Evolutionary conservation across 30 jellyfish, hydroid and myxozoan genomes (phyloP), one percentile per base, ranked within the genome.

Genomic region (Nemopilema nomurai): DNA sequence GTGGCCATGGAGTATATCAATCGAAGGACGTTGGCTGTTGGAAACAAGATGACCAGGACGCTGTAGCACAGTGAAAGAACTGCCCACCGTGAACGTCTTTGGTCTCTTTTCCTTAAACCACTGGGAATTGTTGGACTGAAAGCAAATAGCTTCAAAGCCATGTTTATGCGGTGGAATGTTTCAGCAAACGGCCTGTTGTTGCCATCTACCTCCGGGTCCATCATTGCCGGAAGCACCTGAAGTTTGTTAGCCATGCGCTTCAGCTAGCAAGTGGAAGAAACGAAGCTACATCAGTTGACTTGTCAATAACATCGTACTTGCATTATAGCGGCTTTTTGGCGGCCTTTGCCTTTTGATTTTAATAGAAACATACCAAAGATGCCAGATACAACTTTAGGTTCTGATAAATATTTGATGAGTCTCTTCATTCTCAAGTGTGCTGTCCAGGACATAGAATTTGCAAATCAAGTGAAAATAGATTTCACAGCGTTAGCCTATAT

Each of bases 141-240:
- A 30, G 69, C 83, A 4, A 31, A n/a, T 18, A 73, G 16, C 83
- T 73, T 73, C 83, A 73, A n/a, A 19, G 57, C 57, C 9, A 13
- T 41, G 57, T 3, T 3, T 41, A 41, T 41, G 57, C 57, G 57
- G 9, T 41, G 57, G 57, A 41, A 41, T 3, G 57, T 41, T 41
- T 41, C 57, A 41, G 13, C 6, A 41, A 41, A 3, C 13, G 57
- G 6, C 57, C 13, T 13, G 13, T 13, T 41, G 57, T 3, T 41
- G 6, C 13, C 9, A 3, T 41, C 57, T 41, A 3, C 57, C 57
- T 3, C 57, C 13, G 6, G 57, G 9, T 41, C 57, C 57, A 41
- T 41, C 57, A 3, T 41, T 41, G 57, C 57, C 13, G 6, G 9
- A 41, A 41, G 9, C 13, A 41, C 57, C 6, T 41, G 57, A 41